Evolutionary conservation across 1,140 invertebrate genomes (phyloP).

Genomic region (Caenorhabditis latens): DNA sequence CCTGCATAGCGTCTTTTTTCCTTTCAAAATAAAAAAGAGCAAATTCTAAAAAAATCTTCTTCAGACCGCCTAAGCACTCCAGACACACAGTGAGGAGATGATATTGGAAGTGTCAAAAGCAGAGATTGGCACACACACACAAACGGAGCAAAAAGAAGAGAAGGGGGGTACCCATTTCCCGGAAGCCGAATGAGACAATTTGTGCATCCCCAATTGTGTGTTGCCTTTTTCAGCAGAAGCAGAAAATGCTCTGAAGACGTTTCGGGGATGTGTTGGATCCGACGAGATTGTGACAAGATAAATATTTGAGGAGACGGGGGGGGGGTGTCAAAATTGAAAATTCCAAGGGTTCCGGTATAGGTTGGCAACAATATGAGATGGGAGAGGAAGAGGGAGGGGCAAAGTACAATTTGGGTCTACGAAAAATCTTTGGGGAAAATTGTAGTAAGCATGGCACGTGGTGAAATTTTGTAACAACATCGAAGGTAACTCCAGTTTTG

Average conservation of each 20-base stretch:
- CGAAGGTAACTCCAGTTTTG: too few species aligned
- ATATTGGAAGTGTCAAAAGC: constrained; percentile 9
- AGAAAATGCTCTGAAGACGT: neutral
- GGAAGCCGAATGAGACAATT: constrained; percentile 54
- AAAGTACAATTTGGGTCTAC: neutral
- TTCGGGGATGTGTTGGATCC: neutral
- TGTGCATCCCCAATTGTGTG: constrained; percentile 26
- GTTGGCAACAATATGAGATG: neutral
- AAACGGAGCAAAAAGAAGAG: neutral
- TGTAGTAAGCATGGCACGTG: too few species aligned
- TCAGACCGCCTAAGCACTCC: too few species aligned
- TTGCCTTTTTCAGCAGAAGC: neutral
- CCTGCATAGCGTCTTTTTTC: too few species aligned
- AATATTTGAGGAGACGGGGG: neutral
- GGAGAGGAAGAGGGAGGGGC: too few species aligned
- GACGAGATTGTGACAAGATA: neutral
- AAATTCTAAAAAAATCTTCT: too few species aligned
- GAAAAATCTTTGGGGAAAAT: too few species aligned
- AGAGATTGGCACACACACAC: neutral
- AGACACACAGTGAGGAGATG: too few species aligned
- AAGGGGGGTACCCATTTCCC: constrained; percentile 18
- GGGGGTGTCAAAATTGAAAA: neutral
- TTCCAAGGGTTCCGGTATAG: neutral
- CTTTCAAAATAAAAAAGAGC: too few species aligned
- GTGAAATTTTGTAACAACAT: too few species aligned